Evolutionary conservation across 2,113 vertebrate species (phyloP).

Genomic region (Nesogale talazaci): DNA sequence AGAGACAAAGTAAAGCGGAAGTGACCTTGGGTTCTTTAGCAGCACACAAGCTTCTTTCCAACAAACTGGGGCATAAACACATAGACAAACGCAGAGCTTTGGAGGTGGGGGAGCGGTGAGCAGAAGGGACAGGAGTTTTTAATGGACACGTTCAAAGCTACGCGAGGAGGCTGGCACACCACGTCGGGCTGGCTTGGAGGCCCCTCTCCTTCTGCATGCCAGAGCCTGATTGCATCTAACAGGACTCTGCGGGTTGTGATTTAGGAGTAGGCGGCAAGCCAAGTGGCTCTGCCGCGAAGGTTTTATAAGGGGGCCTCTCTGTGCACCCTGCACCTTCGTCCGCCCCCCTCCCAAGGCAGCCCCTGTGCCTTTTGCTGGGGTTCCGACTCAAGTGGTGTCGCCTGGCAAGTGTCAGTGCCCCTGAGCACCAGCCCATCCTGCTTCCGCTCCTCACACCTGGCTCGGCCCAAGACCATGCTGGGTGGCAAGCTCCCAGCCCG

Average conservation of each 20-base stretch:
- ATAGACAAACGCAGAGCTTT: too few relatives aligned
- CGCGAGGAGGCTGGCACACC: conserved; percentile 50
- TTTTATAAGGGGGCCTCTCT: background rate
- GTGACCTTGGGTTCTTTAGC: too few relatives aligned
- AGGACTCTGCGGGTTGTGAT: background rate
- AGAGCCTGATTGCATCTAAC: conserved; percentile 52
- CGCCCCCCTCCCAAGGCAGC: background rate
- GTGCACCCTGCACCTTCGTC: background rate
- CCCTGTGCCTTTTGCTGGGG: background rate
- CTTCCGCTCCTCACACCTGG: conserved; percentile 61
- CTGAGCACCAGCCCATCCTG: conserved; percentile 68
- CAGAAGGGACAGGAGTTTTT: background rate
- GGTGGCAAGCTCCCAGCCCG: conserved; percentile 67
- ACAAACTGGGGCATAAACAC: too few relatives aligned
- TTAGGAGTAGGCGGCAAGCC: background rate
- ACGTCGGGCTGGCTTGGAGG: conserved; percentile 42
- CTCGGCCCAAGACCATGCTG: conserved; percentile 70
- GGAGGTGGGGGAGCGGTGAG: too few relatives aligned
- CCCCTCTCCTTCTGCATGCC: background rate
- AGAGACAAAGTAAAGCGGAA: too few relatives aligned
- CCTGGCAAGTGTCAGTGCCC: conserved; percentile 58
- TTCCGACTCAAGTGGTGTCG: too few relatives aligned
- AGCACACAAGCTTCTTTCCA: too few relatives aligned
- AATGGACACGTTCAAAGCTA: background rate
- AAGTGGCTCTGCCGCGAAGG: conserved; percentile 21